Base-by-base conservation (phyloP, 2,888 invertebrate genomes). In the Drosophila cognata region DNA sequence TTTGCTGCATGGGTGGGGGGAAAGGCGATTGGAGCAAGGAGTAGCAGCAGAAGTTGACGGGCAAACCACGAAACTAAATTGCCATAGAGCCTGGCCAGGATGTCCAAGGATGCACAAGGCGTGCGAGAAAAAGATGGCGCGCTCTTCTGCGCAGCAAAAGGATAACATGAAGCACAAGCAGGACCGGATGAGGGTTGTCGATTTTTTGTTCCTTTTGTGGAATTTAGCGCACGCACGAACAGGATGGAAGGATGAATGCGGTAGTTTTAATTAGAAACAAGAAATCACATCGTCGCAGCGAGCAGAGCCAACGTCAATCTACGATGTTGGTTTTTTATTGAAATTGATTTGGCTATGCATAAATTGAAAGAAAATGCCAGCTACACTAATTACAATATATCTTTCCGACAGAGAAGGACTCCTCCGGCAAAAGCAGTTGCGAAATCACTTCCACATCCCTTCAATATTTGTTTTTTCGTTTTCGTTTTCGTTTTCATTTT, bases 121-220 rank as follows among this genome's bases (percentile, higher is more conserved):
- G 87, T 81, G 90, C 79, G 82, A 88, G 85, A 88, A 88, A 88
- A 89, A 89, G 89, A 87, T 85, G 79, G 88, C 88, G 81, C 71
- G 62, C 83, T 89, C 85, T 79, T 88, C 79, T 82, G 85, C 79
- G 85, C 79, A 86, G 59, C 70, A 33, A 55, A 66, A 28, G 36
- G 52, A 53, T 43, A 52, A 36, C 36, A 71, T 52, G 36, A n/a
- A 46, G 53, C 11, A 3, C 1, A 13, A 61, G 59, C 2, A 56
- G 38, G 36, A 48, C 31, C 16, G 25, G 48, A 18, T 13, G 51
- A 64, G 56, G 11, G 50, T 16, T 46, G 46, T 46, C 46, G 38
- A 38, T 38, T 4, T 4, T 0, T 18, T 46, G 2, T 8, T 25
- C 18, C 4, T 38, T 18, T 65, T 65, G 71, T 65, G 53, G 61